Evolutionary conservation across 2,888 invertebrate genomes (phyloP).

Genomic region (Euzetes globulus): DNA sequence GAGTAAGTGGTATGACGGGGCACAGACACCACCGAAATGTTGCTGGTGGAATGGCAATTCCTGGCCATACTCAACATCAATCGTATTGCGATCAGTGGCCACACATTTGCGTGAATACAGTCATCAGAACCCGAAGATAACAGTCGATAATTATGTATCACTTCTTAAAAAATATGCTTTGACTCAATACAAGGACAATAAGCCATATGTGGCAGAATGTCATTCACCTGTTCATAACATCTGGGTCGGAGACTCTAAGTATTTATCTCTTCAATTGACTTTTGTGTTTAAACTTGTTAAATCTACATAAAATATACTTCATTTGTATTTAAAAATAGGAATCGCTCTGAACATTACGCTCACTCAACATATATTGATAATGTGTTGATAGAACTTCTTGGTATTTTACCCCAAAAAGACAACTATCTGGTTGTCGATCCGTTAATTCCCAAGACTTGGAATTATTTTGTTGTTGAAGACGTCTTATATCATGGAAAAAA

Average conservation of each 20-base stretch:
- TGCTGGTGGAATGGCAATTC: conserved; percentile 19
- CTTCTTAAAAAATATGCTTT: not conserved
- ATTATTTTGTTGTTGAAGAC: not conserved
- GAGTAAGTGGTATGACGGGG: not conserved
- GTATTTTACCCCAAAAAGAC: not conserved
- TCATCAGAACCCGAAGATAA: not conserved
- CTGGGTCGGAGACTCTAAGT: conserved; percentile 2
- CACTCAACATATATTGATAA: conserved; percentile 1
- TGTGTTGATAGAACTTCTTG: not conserved
- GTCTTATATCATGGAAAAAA: not conserved
- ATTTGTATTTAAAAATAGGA: too few species aligned
- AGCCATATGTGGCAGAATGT: conserved; percentile 10
- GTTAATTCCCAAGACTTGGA: not conserved
- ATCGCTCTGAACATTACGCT: conserved; percentile 10
- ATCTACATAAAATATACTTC: too few species aligned
- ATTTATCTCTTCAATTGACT: too few species aligned
- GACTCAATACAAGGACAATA: conserved; percentile 7
- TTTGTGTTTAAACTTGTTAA: too few species aligned
- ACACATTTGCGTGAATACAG: not conserved
- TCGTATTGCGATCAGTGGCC: not conserved
- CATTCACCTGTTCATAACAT: not conserved
- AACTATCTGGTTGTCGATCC: not conserved
- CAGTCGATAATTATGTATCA: not conserved
- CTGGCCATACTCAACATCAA: conserved; percentile 3
- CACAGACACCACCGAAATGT: not conserved